Conservation (phyloP, 2,113 vertebrate genomes). For the Melanerpes aurifrons region DNA sequence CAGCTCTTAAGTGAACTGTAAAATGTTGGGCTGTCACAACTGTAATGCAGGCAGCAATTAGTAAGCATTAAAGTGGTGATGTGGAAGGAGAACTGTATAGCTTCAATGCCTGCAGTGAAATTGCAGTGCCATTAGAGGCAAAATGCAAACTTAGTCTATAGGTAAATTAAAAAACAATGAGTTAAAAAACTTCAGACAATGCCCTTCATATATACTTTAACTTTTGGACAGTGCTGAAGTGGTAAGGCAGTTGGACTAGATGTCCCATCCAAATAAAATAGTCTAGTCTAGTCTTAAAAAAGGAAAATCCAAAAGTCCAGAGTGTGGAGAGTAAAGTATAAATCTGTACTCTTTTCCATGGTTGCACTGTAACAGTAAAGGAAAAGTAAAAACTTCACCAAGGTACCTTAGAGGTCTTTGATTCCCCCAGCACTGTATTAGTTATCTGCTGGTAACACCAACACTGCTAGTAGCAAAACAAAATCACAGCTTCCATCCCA, state of each 20-base stretch:
- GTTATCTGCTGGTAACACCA: not conserved
- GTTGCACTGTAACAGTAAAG: not conserved
- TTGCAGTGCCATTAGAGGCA: not conserved
- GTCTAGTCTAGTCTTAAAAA: not conserved
- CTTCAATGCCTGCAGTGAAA: not conserved
- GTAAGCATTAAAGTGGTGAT: not conserved
- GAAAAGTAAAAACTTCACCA: not conserved
- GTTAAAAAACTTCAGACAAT: not conserved
- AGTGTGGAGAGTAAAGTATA: not conserved
- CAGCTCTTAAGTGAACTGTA: not conserved
- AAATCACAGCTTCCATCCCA: not conserved
- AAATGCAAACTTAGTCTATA: not conserved
- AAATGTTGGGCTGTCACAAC: not conserved
- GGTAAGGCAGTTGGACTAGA: not conserved
- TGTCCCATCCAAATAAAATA: not conserved
- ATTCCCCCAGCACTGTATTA: not conserved
- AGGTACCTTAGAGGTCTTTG: not conserved
- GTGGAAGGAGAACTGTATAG: not conserved
- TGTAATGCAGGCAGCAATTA: not conserved
- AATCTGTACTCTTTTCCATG: not conserved
- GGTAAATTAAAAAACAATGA: not conserved
- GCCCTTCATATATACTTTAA: not conserved
- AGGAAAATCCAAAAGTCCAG: not conserved
- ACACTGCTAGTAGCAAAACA: not conserved
- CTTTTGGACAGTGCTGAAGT: not conserved